A percentile compares a stretch with the other conserved stretches of the same genome.
phyloP scores from a whole-genome alignment of 2,797 vertebrate genomes.

The Oreochromis mossambicus region DNA sequence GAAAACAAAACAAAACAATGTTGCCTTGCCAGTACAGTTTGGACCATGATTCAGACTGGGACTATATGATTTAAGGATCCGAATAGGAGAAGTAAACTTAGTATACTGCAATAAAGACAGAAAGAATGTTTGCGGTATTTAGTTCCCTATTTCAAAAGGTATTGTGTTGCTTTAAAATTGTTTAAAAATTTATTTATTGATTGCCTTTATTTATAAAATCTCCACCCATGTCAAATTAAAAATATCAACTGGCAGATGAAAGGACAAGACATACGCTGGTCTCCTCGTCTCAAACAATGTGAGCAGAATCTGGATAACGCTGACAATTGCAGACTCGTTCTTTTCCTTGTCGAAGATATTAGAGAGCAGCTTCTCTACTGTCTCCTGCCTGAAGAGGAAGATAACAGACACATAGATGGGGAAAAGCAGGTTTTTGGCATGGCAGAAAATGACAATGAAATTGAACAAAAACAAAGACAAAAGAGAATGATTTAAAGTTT shows the following conservation, averaged over 20 bases:
- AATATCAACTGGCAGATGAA: background rate
- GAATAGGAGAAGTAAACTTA: background rate
- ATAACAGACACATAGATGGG: background rate
- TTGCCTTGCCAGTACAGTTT: background rate
- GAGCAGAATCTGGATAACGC: conserved; percentile 95
- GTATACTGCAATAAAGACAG: background rate
- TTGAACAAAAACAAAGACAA: background rate
- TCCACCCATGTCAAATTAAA: background rate
- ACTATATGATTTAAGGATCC: background rate
- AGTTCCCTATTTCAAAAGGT: background rate
- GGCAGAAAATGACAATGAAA: background rate
- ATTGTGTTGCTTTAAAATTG: background rate
- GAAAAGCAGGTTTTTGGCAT: background rate
- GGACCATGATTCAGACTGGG: background rate
- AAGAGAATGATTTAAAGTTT: background rate
- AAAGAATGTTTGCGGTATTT: background rate
- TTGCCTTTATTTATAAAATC: background rate
- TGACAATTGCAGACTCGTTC: conserved; percentile 96
- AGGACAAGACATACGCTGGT: conserved; percentile 84
- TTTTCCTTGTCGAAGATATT: conserved; percentile 98
- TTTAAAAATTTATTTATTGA: background rate
- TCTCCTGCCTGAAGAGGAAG: conserved; percentile 86
- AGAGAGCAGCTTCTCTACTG: conserved; percentile 92
- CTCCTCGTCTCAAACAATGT: conserved; percentile 95
- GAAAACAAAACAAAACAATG: background rate